Evolutionary conservation across 2,113 vertebrate species (phyloP).

Genomic region (Nipponia nippon): DNA sequence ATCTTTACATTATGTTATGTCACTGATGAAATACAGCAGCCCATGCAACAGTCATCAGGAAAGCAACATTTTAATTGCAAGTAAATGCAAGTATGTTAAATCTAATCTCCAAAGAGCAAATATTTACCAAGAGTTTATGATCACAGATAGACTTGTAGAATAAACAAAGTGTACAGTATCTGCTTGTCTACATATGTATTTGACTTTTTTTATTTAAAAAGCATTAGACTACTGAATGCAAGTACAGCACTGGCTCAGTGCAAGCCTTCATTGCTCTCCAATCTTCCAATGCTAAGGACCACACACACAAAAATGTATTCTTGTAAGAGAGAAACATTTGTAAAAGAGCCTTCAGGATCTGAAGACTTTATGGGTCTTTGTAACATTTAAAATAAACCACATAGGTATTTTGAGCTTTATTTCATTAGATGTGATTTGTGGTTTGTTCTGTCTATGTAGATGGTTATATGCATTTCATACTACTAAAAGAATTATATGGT

Average conservation of each 20-base stretch:
- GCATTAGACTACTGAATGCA: conserved; percentile 5
- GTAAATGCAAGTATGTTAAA: conserved; percentile 28
- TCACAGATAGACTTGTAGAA: conserved; percentile 33
- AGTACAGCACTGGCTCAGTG: background rate
- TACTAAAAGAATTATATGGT: background rate
- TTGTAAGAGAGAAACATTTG: background rate
- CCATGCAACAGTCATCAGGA: background rate
- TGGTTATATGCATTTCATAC: background rate
- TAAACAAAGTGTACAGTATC: conserved; percentile 34
- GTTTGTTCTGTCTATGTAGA: background rate
- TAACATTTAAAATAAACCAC: background rate
- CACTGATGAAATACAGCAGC: conserved; percentile 42
- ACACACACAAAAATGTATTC: background rate
- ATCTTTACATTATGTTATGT: conserved; percentile 20
- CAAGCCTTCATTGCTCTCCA: background rate
- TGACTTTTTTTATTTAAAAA: conserved; percentile 9
- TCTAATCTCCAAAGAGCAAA: conserved; percentile 56
- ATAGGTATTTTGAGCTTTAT: background rate
- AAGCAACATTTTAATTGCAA: conserved; percentile 36
- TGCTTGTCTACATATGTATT: conserved; percentile 4
- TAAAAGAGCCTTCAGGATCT: background rate
- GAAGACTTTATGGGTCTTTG: background rate
- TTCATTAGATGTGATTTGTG: background rate
- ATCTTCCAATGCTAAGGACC: background rate
- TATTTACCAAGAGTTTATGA: conserved; percentile 58